Percentiles rank a stretch among this genome's conserved stretches.
These are phyloP conservation scores for Rhopalosiphum padi DNA, from an alignment of 1,140 invertebrate species.

Conservation along the genomic window DNA sequence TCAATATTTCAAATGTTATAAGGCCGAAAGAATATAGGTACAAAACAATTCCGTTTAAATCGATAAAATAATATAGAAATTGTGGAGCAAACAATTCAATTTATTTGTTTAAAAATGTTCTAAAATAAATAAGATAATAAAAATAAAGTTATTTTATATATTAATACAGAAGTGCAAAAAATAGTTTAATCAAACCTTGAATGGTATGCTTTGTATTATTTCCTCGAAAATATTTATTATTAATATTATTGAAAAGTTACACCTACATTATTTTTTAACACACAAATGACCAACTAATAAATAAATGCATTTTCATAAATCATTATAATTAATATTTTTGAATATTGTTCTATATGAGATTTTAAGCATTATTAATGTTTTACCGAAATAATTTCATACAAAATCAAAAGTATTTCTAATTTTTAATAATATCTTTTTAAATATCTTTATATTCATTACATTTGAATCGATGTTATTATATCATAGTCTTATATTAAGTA, in stretches of 20 bases:
- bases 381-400: neutral
- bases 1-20: neutral
- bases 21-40: neutral
- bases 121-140: no score
- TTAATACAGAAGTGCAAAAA: no score
- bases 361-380: neutral
- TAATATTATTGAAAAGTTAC: neutral
- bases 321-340: neutral
- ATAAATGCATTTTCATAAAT: neutral
- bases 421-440: neutral
- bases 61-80: neutral
- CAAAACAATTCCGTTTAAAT: neutral
- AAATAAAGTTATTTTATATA: no score
- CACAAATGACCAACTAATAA: neutral
- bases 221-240: no score
- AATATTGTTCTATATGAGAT: neutral
- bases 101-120: no score
- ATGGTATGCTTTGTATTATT: no score
- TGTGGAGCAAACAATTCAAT: no score
- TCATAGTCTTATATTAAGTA: neutral
- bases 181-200: no score
- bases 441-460: neutral
- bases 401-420: neutral
- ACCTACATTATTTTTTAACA: neutral
- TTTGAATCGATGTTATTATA: neutral